phyloP scores from a whole-genome alignment of 2,888 invertebrate species.

The Drosophila ezoana region DNA sequence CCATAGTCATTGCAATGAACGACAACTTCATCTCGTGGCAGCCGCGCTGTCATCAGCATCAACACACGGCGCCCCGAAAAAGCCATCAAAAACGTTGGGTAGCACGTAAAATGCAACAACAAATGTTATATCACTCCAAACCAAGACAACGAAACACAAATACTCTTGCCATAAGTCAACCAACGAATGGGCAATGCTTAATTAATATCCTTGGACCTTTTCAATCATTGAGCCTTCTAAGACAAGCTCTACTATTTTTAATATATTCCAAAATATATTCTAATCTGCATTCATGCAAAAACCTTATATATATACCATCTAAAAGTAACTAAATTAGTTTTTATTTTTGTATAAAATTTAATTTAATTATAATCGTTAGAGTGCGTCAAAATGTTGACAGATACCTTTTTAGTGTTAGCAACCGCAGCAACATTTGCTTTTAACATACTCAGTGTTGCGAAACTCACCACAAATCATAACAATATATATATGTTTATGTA shows the following conservation, averaged over 20 bases:
- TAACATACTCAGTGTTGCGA: background rate
- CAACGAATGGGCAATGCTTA: background rate
- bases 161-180: conserved; percentile 12
- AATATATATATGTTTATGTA: no score
- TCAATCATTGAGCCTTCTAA: no score
- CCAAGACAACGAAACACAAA: conserved; percentile 10
- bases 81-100: conserved; percentile 66
- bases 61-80: conserved; percentile 61
- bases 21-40: conserved; percentile 72
- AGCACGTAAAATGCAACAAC: conserved; percentile 64
- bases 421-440: no score
- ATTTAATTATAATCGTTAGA: no score
- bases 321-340: no score
- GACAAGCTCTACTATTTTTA: no score
- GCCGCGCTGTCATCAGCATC: conserved; percentile 69
- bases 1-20: conserved; percentile 57
- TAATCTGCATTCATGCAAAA: no score
- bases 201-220: background rate
- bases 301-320: no score
- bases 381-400: no score
- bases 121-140: conserved; percentile 29
- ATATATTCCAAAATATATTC: no score
- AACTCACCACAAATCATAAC: background rate
- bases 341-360: no score
- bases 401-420: no score